Base-by-base conservation (phyloP, 2,888 invertebrate genomes). In the Ferdinandea cuprea region DNA sequence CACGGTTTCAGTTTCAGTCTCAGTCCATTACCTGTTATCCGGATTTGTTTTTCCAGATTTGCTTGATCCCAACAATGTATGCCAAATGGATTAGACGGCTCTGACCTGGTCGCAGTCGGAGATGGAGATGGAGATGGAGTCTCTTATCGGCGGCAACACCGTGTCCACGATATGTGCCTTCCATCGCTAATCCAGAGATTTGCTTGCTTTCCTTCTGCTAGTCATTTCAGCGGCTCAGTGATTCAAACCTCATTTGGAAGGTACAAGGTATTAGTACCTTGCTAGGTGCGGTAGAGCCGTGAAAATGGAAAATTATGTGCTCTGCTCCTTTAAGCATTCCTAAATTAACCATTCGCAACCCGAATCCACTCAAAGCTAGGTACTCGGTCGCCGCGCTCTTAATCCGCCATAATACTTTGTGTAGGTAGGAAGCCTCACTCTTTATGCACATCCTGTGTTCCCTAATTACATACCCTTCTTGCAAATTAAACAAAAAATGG, bases 381-480 rank as follows among this genome's bases (percentile, higher is more conserved):
- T 19, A 40, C 25, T 25, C 25, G 25, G 46, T 35, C 48, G 28
- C 40, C 48, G 28, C 40, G 40, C 21, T 66, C 11, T 13, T 54
- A 58, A 44, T 59, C 42, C 63, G 37, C 21, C 28, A 46, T 44
- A 54, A 28, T 58, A 13, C 54, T 48, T 21, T 21, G 15, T n/a
- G 7, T 2, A 1, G 2, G 28, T 7, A 15, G 54, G 56, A 13
- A 61, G 7, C 35, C 54, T 13, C 46, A 15, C 25, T 30, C 44
- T 13, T 44, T 66, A 28, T 54, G 37, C 35, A 28, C 40, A 13
- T 8, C 4, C 48, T 15, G 35, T 46, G 44, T 66, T 81, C 40
- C 65, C 59, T 71, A 76, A 81, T 81, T 81, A n/a, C n/a, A n/a
- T n/a, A 81, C 52, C 69, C 40, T 32, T 25, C 52, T 8, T 52